These are phyloP conservation scores for Caenorhabditis remanei DNA, from an alignment of 1,140 invertebrate species.

Conservation along the genomic window DNA sequence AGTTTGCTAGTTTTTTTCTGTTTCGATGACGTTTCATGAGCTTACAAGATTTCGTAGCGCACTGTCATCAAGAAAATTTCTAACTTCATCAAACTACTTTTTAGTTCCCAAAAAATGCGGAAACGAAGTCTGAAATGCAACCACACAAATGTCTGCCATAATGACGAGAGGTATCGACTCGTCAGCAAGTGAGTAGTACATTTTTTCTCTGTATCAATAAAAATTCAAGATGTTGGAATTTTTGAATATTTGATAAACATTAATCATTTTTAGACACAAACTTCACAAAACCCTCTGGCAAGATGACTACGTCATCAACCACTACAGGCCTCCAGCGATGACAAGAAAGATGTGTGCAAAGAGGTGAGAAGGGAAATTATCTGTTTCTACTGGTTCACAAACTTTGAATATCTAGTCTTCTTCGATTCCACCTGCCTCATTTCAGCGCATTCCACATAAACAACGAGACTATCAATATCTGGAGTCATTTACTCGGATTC, in stretches of 20 bases:
- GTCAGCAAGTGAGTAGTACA: constrained; percentile 7
- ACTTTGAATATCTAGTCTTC: not conserved
- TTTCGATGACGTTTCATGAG: too few species aligned
- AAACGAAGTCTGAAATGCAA: constrained; percentile 45
- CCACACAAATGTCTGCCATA: constrained; percentile 31
- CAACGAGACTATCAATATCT: constrained; percentile 96
- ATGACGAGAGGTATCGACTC: constrained; percentile 53
- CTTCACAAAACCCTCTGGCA: constrained; percentile 69
- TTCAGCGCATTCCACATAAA: constrained; percentile 92
- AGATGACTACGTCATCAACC: constrained; percentile 74
- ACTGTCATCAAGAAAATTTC: constrained; percentile 45
- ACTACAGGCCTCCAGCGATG: constrained; percentile 73
- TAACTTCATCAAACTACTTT: not conserved
- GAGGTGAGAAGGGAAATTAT: constrained; percentile 58
- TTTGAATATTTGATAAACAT: not conserved
- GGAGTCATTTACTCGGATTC: constrained; percentile 94
- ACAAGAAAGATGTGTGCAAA: constrained; percentile 69
- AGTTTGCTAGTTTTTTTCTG: too few species aligned
- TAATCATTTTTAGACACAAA: constrained; percentile 46
- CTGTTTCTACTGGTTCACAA: not conserved
- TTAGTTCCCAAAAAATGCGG: not conserved
- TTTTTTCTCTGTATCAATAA: not conserved
- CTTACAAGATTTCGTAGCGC: too few species aligned
- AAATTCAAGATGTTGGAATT: not conserved
- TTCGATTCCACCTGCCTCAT: constrained; percentile 49